Evolutionary conservation across 2,888 invertebrate genomes (phyloP).

Genomic region (Seira ritae): DNA sequence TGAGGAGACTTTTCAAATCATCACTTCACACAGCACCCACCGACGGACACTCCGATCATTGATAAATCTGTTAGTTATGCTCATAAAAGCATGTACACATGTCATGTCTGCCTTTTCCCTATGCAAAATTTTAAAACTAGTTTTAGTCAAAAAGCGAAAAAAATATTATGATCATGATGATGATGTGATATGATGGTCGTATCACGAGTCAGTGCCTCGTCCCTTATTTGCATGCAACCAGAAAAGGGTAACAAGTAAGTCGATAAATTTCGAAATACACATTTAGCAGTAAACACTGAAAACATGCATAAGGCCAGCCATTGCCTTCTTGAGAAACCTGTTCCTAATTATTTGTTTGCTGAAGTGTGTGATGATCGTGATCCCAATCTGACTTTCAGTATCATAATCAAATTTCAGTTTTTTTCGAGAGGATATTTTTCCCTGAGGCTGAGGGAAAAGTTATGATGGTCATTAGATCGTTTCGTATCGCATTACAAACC

Average conservation of each 20-base stretch:
- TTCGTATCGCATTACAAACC: no score
- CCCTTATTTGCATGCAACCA: no score
- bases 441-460: no score
- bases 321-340: constrained; percentile 1
- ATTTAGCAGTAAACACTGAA: background rate
- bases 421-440: background rate
- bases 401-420: constrained; percentile 11
- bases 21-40: background rate
- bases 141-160: constrained; percentile 1
- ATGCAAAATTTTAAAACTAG: constrained; percentile 7
- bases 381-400: background rate
- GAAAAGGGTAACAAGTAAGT: no score
- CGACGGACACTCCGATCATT: no score
- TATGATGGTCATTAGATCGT: no score
- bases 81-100: background rate
- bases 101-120: background rate
- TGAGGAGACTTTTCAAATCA: background rate
- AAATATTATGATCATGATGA: background rate
- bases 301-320: background rate
- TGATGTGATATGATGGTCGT: no score
- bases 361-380: background rate
- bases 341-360: constrained; percentile 3
- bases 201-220: no score
- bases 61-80: background rate
- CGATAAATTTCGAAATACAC: background rate